These are phyloP conservation scores for Scolopax bukidnonensis DNA, from an alignment of 2,797 vertebrate species.

Conservation along the genomic window DNA sequence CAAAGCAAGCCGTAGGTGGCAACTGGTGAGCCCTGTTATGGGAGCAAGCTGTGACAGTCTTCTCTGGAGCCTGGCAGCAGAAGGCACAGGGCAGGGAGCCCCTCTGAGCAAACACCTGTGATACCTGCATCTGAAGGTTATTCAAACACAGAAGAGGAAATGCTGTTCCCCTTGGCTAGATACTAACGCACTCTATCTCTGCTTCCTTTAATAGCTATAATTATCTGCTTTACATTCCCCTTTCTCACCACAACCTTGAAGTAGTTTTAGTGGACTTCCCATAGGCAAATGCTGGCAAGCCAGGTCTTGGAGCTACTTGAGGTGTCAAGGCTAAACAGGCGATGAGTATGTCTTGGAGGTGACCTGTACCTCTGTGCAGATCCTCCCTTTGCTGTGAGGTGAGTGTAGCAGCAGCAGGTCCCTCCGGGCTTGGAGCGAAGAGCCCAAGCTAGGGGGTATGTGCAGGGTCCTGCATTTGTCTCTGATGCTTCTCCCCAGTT, in stretches of 20 bases:
- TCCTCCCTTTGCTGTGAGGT: neutral
- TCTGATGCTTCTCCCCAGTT: neutral
- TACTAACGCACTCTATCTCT: neutral
- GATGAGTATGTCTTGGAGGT: neutral
- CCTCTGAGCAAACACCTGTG: neutral
- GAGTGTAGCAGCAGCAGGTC: neutral
- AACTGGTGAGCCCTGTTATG: neutral
- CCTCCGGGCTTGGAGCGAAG: fast-evolving
- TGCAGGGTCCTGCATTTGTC: neutral
- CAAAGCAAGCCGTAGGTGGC: neutral
- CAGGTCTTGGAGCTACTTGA: neutral
- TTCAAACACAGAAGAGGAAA: slow-evolving; percentile 54
- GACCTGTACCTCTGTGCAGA: neutral
- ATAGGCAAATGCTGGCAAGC: neutral
- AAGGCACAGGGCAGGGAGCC: neutral
- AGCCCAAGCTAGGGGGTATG: fast-evolving
- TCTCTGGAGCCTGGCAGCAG: neutral
- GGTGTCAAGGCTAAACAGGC: neutral
- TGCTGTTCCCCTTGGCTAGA: slow-evolving; percentile 2
- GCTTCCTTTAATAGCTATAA: slow-evolving; percentile 30
- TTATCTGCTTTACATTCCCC: slow-evolving; percentile 5
- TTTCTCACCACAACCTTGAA: neutral
- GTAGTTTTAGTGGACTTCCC: neutral
- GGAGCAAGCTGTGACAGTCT: neutral
- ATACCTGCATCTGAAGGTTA: neutral